Evolutionary conservation across 1,140 invertebrate species (phyloP), one percentile per base, ranked within the genome.

Genomic region (Arctopsyche grandis): DNA sequence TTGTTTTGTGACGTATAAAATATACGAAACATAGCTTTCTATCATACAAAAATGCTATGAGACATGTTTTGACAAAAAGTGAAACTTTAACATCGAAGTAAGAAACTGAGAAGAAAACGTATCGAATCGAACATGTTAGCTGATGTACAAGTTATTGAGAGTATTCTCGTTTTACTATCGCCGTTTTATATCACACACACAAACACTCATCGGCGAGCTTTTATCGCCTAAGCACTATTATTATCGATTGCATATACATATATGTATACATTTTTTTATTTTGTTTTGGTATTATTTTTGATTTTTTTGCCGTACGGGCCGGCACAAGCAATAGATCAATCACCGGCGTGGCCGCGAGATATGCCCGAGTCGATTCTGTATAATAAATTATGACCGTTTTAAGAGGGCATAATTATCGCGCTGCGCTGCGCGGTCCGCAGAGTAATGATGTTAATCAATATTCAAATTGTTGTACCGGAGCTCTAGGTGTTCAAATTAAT

Each of bases 401-500:
- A 76, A 76, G 26, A 48, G 74, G 58, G 74, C 74, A 76, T 76
- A 76, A 76, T 76, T 76, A 76, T 76, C 74, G 71, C 44, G 71
- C 29, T 38, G 7, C 22, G 43, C 48, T 74, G n/a, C 46, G 44
- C 63, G 71, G 9, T 76, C 52, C 74, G 22, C 24, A 60, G 78
- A 79, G 38, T 79, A 79, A 79, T 79, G 69, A 74, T 26, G 69
- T 66, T 74, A 79, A 79, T 79, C 78, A 79, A 79, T 79, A 79
- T 79, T 79, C 78, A 79, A 74, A 79, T 74, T 74, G 70, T 75
- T 74, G 66, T 70, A 14, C 4, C 29, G 29, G 29, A 7, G 29
- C 29, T 60, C 77, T 56, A 78, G 77, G 77, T 78, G 77, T 71
- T 52, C 66, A 73, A 79, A 73, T 79, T 79, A 79, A 79, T 79